Evolutionary conservation across 64 coral and sea anemone genomes (phyloP), one percentile per base, ranked within the genome.

Genomic region (Montipora efflorescens): DNA sequence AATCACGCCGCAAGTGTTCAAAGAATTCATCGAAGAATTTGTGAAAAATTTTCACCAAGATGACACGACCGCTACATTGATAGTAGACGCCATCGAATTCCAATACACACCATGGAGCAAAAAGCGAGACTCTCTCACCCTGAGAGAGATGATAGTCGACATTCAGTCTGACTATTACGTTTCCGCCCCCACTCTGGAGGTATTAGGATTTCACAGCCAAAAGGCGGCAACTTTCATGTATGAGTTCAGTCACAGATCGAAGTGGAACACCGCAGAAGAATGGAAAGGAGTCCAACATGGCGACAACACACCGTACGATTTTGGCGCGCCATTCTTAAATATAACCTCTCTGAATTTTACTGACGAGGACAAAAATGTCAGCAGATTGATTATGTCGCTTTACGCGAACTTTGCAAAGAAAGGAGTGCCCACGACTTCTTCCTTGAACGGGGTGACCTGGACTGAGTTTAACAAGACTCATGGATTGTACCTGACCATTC

Each of bases 351-450:
- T 92, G 74, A 85, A 48, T 18, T 98, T 92, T 62, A 67, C 87
- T 36, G 44, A 92, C 22, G 84, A 87, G 59, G 96, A 98, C 45
- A 78, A 75, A 78, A 95, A 98, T 57, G 64, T 98, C 19, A 98
- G 96, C 52, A 89, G 58, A 52, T 84, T 98, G 14, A 92, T 98
- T 14, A 94, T 98, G 66, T 78, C 50, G n/a, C 75, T 88, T 57
- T 95, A 95, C 47, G 80, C 83, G 16, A 98, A 95, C 64, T 98
- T 98, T 95, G 92, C 87, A 15, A 98, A 95, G 48, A 73, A 78
- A 46, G 96, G 93, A 18, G 89, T 81, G 14, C 95, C 95, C 23
- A 93, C 95, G 70, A 89, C 96, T n/a, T n/a, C 83, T 15, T 5
- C 50, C 15, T 5, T 83, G 7, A 73, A 78, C 1, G 84, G 68